Percentiles rank a stretch among this genome's conserved stretches.
Evolutionary conservation across 1,140 invertebrate species (phyloP).

Genomic region (Gonatopus flavifemur): DNA sequence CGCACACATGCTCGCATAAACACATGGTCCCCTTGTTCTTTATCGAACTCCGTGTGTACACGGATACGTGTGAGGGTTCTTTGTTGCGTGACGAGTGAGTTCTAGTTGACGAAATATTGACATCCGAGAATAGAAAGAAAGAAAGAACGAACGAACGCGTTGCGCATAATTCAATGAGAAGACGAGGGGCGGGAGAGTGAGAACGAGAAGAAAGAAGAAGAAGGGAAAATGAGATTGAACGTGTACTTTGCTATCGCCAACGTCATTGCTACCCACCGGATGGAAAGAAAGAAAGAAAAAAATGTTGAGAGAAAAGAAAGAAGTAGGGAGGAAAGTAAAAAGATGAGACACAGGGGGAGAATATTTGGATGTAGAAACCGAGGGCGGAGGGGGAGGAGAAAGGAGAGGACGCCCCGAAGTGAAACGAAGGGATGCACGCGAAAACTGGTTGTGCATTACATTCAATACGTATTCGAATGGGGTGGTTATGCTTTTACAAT

Average conservation of each 20-base stretch:
- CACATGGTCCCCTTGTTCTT: slow-evolving; percentile 18
- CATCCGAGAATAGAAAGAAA: slow-evolving; percentile 55
- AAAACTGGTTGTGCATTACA: slow-evolving; percentile 24
- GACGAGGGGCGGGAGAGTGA: slow-evolving; percentile 8
- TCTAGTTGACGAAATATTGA: slow-evolving; percentile 55
- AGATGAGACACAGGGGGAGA: slow-evolving; percentile 18
- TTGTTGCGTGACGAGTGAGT: slow-evolving; percentile 38
- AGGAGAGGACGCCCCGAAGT: slow-evolving; percentile 11
- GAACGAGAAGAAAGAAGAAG: slow-evolving; percentile 6
- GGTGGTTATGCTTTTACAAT: too few species aligned
- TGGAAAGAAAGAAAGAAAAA: slow-evolving; percentile 11
- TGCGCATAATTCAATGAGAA: slow-evolving; percentile 17
- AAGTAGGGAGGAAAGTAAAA: slow-evolving; percentile 7
- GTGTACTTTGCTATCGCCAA: not conserved
- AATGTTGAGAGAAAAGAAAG: slow-evolving; percentile 11
- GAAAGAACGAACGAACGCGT: too few species aligned
- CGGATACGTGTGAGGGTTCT: slow-evolving; percentile 28
- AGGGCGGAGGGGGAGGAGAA: slow-evolving; percentile 8
- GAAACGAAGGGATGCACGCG: slow-evolving; percentile 26
- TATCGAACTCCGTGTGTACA: slow-evolving; percentile 26
- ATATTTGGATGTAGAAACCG: slow-evolving; percentile 9
- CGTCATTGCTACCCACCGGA: too few species aligned
- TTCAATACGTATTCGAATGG: slow-evolving; percentile 34
- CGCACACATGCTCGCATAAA: slow-evolving; percentile 7
- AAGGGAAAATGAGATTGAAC: slow-evolving; percentile 4